These are phyloP conservation scores for Tapirus indicus DNA, from an alignment of 2,797 vertebrate genomes.

Conservation along the genomic window DNA sequence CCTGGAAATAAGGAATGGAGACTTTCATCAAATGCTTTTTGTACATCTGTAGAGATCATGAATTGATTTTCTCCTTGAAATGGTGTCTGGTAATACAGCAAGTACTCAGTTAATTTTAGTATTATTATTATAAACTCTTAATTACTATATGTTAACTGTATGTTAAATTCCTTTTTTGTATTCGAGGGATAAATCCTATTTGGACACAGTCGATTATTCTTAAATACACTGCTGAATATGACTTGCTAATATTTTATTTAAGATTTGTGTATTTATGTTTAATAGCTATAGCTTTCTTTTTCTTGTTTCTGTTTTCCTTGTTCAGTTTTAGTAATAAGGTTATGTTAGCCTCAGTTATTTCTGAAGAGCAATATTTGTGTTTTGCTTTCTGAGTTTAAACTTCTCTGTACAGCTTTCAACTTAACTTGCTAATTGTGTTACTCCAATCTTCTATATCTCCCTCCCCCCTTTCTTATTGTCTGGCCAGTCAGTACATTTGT, in stretches of 20 bases:
- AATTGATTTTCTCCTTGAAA: conserved; percentile 9
- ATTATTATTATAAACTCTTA: neutral
- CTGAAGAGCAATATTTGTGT: neutral
- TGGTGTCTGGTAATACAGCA: neutral
- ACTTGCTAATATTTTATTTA: neutral
- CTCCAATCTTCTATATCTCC: neutral
- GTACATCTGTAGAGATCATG: neutral
- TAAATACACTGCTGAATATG: neutral
- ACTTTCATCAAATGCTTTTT: neutral
- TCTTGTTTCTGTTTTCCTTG: neutral
- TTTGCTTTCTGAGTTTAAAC: neutral
- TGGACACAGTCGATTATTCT: neutral
- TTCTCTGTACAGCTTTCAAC: neutral
- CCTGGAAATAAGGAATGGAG: neutral
- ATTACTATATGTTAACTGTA: neutral
- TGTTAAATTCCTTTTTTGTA: neutral
- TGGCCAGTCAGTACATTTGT: neutral
- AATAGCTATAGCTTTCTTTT: neutral
- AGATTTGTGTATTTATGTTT: neutral
- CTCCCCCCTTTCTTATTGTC: neutral
- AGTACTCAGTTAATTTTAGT: neutral
- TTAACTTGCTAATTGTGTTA: neutral
- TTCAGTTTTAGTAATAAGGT: neutral
- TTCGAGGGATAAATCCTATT: neutral
- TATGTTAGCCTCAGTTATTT: neutral